phyloP scores from a whole-genome alignment of 2,113 vertebrate genomes.

The Aythya baeri region DNA sequence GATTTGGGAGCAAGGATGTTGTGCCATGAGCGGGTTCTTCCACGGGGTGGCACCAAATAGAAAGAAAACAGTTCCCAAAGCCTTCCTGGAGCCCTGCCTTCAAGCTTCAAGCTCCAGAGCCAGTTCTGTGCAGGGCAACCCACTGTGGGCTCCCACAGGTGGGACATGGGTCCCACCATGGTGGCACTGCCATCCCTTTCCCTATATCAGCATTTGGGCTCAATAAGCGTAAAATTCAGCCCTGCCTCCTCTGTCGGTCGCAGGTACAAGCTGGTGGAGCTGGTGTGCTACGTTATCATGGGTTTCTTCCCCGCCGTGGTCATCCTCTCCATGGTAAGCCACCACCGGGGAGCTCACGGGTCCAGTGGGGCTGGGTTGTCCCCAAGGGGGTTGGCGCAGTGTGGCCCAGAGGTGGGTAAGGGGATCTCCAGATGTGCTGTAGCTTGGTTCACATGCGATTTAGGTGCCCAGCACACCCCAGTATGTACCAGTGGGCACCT shows the following conservation, averaged over 20 bases:
- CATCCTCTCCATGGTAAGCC: constrained; percentile 92
- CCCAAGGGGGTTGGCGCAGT: rapidly evolving
- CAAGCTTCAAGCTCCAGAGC: background rate
- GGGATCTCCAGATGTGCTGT: rapidly evolving
- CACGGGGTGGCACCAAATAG: constrained; percentile 62
- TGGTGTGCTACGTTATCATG: constrained; percentile 90
- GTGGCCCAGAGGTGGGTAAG: background rate
- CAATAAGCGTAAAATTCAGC: rapidly evolving
- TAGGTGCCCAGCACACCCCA: background rate
- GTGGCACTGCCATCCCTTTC: background rate
- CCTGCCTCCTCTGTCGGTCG: background rate
- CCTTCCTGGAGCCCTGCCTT: too few species aligned
- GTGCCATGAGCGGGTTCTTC: constrained; percentile 15
- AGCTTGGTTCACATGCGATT: background rate
- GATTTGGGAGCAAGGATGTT: background rate
- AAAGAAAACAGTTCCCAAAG: background rate
- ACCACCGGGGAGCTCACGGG: background rate
- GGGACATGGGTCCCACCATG: background rate
- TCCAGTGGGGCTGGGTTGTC: background rate
- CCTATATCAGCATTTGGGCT: background rate
- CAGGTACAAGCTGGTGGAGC: constrained; percentile 93
- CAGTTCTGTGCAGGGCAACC: background rate
- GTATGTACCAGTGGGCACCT: rapidly evolving
- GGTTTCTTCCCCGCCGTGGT: constrained; percentile 90
- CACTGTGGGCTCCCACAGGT: rapidly evolving